Base-by-base conservation (phyloP, 2,888 invertebrate species). In the Polydrusus tereticollis region DNA sequence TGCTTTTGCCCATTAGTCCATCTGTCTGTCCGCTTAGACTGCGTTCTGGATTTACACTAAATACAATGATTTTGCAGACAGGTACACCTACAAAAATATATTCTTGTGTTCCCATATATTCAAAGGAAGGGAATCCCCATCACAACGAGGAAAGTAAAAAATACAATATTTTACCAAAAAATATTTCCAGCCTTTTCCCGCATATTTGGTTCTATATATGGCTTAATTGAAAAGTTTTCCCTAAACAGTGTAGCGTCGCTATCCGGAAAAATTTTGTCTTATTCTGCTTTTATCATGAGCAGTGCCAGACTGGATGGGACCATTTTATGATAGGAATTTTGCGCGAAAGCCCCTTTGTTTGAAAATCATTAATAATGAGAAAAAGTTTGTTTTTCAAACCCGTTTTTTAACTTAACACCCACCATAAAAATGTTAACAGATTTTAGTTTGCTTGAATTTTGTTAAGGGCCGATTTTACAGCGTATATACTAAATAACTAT, bases 281-380 rank as follows among this genome's bases (percentile, higher is more conserved):
- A 68, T 68, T 68, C 59, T 23, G 38, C 41, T 33, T 68, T 59
- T 60, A 68, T 68, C 68, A 60, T 62, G 38, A 16, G 23, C 60
- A 60, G 43, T 59, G 60, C 50, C 60, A 68, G 60, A 60, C 68
- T 68, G 58, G 50, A 60, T 68, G 68, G 68, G 57, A 47, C 60
- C 68, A 41, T 68, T 68, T 45, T 60, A 60, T 43, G 60, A 23
- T 52, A 16, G 43, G 43, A 60, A 60, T 52, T 60, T 60, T 43
- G 60, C 8, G 43, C 16, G 58, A 29, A 38, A 41, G 21, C 12
- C 36, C 59, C 23, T 59, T 68, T 50, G 36, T 60, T 60, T 50
- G 60, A 36, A 58, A 47, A 68, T 52, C 68, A 68, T 68, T 68
- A 50, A 38, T 62, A 68, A 57, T 20, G 62, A 43, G 29, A 69